A percentile compares a stretch with the other conserved stretches of the same genome.
These are phyloP conservation scores for Nyctereutes procyonoides DNA, from an alignment of 2,113 vertebrate genomes.

Conservation along the genomic window DNA sequence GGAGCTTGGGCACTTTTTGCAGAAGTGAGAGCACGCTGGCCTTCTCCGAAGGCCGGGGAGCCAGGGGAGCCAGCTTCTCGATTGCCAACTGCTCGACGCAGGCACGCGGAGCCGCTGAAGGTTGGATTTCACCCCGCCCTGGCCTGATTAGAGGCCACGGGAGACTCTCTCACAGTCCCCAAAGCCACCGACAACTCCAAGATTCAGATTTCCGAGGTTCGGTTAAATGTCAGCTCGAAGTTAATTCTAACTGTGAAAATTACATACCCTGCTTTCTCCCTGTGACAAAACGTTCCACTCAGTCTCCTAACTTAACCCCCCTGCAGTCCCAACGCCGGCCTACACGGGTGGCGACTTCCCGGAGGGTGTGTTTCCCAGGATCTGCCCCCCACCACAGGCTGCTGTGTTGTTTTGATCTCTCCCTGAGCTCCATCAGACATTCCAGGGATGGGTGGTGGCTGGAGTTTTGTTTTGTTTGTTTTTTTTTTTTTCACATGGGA, in stretches of 20 bases:
- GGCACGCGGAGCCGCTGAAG: neutral
- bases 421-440: neutral
- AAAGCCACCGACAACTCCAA: conserved; percentile 53
- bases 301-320: neutral
- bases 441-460: neutral
- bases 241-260: conserved; percentile 80
- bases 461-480: neutral
- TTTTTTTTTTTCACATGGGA: neutral
- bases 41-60: neutral
- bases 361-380: neutral
- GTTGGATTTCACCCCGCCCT: conserved; percentile 64
- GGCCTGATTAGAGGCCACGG: conserved; percentile 67
- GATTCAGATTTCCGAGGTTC: conserved; percentile 61
- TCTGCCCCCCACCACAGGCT: neutral
- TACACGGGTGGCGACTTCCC: neutral
- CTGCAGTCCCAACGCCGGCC: neutral
- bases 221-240: conserved; percentile 68
- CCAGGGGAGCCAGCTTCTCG: neutral
- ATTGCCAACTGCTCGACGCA: neutral
- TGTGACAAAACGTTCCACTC: neutral
- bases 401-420: conserved; percentile 33
- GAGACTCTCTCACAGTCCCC: conserved; percentile 20
- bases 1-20: neutral
- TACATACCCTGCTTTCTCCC: conserved; percentile 8
- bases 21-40: neutral